Evolutionary conservation across 2,113 vertebrate genomes (phyloP).

Genomic region (Lagopus muta): DNA sequence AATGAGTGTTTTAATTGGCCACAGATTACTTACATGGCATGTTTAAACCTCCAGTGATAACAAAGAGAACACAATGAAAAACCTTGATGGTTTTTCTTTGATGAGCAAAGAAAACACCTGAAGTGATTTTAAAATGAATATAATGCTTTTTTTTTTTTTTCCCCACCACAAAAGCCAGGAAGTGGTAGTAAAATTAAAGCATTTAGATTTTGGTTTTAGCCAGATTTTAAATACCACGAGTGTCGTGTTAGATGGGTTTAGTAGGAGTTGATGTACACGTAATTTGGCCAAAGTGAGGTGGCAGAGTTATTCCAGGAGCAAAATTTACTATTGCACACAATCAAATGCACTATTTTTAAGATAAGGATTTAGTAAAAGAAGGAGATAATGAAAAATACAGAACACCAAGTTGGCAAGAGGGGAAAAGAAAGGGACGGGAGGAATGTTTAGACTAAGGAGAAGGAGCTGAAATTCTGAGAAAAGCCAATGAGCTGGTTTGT

Average conservation of each 20-base stretch:
- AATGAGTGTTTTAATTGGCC: constrained; percentile 34
- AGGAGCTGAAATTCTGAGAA: not conserved
- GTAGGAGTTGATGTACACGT: not conserved
- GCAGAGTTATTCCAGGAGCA: constrained; percentile 60
- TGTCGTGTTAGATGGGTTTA: not conserved
- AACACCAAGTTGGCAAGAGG: not conserved
- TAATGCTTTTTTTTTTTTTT: not conserved
- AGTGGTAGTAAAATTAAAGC: constrained; percentile 20
- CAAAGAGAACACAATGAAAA: not conserved
- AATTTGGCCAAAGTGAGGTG: constrained; percentile 57
- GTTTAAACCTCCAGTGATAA: constrained; percentile 1
- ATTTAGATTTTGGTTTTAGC: not conserved
- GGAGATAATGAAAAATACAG: not conserved
- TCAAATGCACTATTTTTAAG: not conserved
- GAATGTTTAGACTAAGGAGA: not conserved
- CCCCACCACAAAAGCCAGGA: not conserved
- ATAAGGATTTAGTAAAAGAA: not conserved
- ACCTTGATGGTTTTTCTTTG: constrained; percentile 1
- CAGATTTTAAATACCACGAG: not conserved
- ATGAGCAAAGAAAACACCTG: not conserved
- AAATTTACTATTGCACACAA: not conserved
- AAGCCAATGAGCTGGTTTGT: not conserved
- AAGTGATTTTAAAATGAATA: constrained; percentile 13
- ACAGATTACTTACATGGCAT: not conserved
- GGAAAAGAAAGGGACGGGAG: not conserved